Conservation (phyloP, 1,140 invertebrate genomes). For the Bathynomus jamesi region DNA sequence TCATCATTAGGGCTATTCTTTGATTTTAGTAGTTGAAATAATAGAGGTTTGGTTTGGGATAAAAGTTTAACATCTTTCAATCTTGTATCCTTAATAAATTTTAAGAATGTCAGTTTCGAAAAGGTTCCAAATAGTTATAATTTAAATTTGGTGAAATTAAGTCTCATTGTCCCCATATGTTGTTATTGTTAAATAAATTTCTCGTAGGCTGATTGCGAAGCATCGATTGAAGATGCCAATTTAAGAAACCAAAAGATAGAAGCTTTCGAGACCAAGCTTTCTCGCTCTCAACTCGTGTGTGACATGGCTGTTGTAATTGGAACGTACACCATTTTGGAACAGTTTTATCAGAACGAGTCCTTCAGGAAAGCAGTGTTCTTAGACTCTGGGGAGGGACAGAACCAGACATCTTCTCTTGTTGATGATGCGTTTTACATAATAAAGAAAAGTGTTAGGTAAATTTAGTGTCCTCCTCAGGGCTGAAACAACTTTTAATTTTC, state of each 20-base stretch:
- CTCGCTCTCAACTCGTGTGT: conserved; percentile 66
- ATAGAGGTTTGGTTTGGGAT: neutral
- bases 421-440: conserved; percentile 98
- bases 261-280: conserved; percentile 61
- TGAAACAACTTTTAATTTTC: neutral
- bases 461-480: neutral
- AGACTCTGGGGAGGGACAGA: conserved; percentile 56
- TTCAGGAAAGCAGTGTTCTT: conserved; percentile 86
- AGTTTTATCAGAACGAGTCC: conserved; percentile 94
- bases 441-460: conserved; percentile 84
- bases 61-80: conserved; percentile 1
- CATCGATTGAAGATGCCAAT: conserved; percentile 51
- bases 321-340: conserved; percentile 89
- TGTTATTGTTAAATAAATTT: too few species aligned
- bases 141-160: too few species aligned
- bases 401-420: conserved; percentile 81
- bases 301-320: conserved; percentile 58
- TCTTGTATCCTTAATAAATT: too few species aligned
- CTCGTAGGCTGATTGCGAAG: conserved; percentile 60
- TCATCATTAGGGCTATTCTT: neutral
- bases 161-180: too few species aligned
- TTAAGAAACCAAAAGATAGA: conserved; percentile 50
- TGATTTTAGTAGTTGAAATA: neutral
- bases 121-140: neutral
- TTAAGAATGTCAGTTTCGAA: too few species aligned